Base-by-base conservation (phyloP, 2,113 vertebrate genomes). In the Tupaia chinensis region DNA sequence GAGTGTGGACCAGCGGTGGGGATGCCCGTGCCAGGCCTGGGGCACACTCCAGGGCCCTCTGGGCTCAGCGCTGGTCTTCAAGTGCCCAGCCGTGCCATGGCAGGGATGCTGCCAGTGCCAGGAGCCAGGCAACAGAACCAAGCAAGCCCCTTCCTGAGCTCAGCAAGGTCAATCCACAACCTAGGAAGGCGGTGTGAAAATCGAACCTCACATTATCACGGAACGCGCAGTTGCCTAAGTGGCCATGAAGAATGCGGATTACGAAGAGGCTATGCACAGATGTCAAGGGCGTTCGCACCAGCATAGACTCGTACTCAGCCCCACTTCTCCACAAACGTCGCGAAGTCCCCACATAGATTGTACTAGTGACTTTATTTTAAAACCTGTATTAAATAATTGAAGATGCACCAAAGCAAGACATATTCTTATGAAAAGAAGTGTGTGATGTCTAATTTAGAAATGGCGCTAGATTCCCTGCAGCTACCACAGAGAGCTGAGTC, bases 31-130 rank as follows among this genome's bases (percentile, higher is more conserved):
- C 27, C 25, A 32, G 7, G 53, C 22, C 56, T 53, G 79, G 74
- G 88, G 90, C 68, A 44, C 65, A 53, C 58, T 66, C 53, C 80
- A 89, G 89, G 91, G 83, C 44, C 88, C 76, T 89, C 89, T n/a
- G 29, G 78, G 81, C 53, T 87, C 25, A 25, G 70, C 7, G 70
- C 70, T 58, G 4, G 12, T 56, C 93, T 82, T 82, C 27, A 0
- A 87, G 72, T 23, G 27, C 56, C 29, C 44, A 44, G 44, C 44
- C 44, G 5, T 44, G 44, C 44, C 44, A 44, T 5, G 5, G 44
- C 44, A 44, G 92, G 58, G 81, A 92, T 68, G 79, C 3, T 61
- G 90, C 82, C 27, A 8, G 6, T 17, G 15, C 69, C 94, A 96
- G 93, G 72, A 90, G 88, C 54, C 58, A 34, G 74, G 53, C 79